Base-by-base conservation (phyloP, 1,140 invertebrate species). In the Acromyrmex charruanus region DNA sequence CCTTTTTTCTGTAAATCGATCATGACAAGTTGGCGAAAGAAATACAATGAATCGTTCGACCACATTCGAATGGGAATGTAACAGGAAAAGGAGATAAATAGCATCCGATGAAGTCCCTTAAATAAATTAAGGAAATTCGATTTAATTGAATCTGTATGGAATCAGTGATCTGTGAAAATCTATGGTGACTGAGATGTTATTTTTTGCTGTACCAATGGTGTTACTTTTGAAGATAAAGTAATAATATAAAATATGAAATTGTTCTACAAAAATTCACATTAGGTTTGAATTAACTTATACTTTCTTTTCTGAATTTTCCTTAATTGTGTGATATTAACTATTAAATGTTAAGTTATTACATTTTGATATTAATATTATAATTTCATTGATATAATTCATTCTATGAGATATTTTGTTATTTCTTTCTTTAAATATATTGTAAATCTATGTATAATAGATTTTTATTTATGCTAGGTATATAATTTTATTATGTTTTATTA, bases 81-180 rank as follows among this genome's bases (percentile, higher is more conserved):
- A 35, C 5, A 21, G 21, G 16, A 71, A 58, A 49, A 9, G 3
- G 21, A 71, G 25, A 80, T 80, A 53, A 21, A 9, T 39, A 81
- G 10, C n/a, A 58, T 58, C 16, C 35, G n/a, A 53, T 21, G 31
- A 14, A 55, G 1, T 25, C 0, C 1, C 18, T 59, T 72, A 82
- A 82, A 81, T 71, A 58, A 71, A 81, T 81, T 71, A 59, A 71
- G 1, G 16, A 16, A 44, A 71, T 12, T 80, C 5, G 51, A 25
- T 6, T 44, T 49, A 55, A 58, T 31, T 10, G 44, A 69, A 9
- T 68, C 3, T 39, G 28, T 10, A 9, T 14, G 16, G 14, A 80
- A 68, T 69, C 49, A 58, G 4, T 58, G 16, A 58, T 35, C 2
- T 21, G 28, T 39, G 65, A 18, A 44, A 12, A 31, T 63, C 16